Conservation (phyloP, 2,113 vertebrate species). For the Corythaeola cristata region DNA sequence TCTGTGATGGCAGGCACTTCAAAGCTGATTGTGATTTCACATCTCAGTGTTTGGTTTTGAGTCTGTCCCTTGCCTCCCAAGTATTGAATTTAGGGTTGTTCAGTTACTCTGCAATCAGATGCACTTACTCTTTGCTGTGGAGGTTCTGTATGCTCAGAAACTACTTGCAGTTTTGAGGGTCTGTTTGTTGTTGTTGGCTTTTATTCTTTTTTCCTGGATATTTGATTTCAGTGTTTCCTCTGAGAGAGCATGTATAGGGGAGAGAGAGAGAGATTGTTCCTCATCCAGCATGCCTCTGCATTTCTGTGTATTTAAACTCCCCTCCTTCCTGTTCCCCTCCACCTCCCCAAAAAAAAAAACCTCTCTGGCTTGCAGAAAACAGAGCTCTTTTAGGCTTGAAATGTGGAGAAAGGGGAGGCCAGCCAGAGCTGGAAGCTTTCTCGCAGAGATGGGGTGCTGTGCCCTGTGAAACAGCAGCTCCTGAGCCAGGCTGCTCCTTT, state of each 20-base stretch:
- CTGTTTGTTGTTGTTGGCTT: slow-evolving; percentile 36
- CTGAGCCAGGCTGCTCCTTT: background rate
- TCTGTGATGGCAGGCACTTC: background rate
- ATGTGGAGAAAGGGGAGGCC: background rate
- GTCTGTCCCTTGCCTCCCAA: background rate
- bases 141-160: background rate
- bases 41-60: background rate
- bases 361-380: background rate
- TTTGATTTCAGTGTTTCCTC: slow-evolving; percentile 10
- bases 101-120: background rate
- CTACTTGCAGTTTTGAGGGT: background rate
- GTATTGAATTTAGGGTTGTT: background rate
- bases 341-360: background rate
- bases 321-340: background rate
- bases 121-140: background rate
- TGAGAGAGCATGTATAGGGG: background rate
- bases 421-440: background rate
- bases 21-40: background rate
- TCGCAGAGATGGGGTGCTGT: background rate
- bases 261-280: background rate
- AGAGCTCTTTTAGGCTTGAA: background rate
- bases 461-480: background rate
- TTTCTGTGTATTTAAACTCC: background rate
- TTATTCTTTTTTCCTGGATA: background rate
- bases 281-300: background rate